These are phyloP conservation scores for Dendroctonus ponderosae DNA, from an alignment of 1,140 invertebrate genomes.

Conservation along the genomic window DNA sequence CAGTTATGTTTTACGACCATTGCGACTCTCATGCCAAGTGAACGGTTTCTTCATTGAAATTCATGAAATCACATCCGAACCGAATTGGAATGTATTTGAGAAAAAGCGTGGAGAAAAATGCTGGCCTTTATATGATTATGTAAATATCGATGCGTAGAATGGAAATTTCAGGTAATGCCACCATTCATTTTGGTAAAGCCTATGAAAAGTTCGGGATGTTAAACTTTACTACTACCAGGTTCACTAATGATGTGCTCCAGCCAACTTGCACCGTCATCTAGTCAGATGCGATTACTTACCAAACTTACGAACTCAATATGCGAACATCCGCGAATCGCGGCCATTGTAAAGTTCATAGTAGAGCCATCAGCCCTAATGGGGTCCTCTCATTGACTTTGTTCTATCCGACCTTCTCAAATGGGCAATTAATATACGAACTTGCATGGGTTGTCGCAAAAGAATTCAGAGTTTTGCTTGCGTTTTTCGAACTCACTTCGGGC, in stretches of 20 bases:
- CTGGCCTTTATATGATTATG: too few species aligned
- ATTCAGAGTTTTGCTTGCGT: too few species aligned
- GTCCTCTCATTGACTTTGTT: slow-evolving; percentile 28
- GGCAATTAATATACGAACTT: slow-evolving; percentile 30
- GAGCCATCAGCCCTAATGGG: slow-evolving; percentile 25
- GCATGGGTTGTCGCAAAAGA: slow-evolving; percentile 15
- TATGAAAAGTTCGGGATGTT: too few species aligned
- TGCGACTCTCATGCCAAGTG: slow-evolving; percentile 8
- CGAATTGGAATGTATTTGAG: slow-evolving; percentile 8
- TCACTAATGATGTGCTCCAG: not conserved
- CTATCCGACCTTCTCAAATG: slow-evolving; percentile 12
- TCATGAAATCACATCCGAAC: slow-evolving; percentile 11
- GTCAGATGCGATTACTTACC: slow-evolving; percentile 12
- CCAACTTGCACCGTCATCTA: slow-evolving; percentile 9
- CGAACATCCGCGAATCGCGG: slow-evolving; percentile 17
- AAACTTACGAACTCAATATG: slow-evolving; percentile 20
- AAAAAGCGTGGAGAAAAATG: slow-evolving; percentile 7
- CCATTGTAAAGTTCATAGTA: slow-evolving; percentile 23
- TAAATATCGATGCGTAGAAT: too few species aligned
- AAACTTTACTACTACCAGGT: not conserved
- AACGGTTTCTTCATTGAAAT: slow-evolving; percentile 21
- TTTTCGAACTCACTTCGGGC: too few species aligned
- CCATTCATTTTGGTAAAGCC: too few species aligned
- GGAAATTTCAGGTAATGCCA: too few species aligned
- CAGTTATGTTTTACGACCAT: slow-evolving; percentile 24